Base-by-base conservation (phyloP, 2,888 invertebrate species). In the Tanytarsus gracilentus region DNA sequence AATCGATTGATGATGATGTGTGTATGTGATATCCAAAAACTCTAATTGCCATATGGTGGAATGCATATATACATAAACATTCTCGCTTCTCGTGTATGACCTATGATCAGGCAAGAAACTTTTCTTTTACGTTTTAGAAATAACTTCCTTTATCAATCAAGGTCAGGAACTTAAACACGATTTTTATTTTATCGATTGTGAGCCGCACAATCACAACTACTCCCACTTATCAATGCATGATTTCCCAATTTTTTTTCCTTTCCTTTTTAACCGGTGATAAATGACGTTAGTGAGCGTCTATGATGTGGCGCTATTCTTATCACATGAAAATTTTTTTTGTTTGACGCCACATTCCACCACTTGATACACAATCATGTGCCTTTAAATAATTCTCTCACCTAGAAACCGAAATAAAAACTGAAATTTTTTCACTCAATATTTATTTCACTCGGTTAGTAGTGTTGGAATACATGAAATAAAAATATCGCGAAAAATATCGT, bases 301-400 rank as follows among this genome's bases (percentile, higher is more conserved):
- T 44, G 44, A 44, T 21, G 40, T 40, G 40, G 44, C 44, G 44
- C 44, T 21, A 44, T 44, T 44, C 44, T 44, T 44, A 44, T 44
- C 44, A 21, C n/a, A 23, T 18, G 9, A 44, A 18, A 18, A 11
- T 23, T 44, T 14, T 44, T 44, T 44, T 44, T 44, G 44, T 44
- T 44, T 44, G 44, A 44, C 44, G 44, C 44, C 44, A 44, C 44
- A 44, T 44, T 44, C 21, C 21, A 36, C 36, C 16, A 14, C 36
- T 14, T 36, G n/a, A 44, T n/a, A n/a, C n/a, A n/a, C n/a, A 44
- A 44, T 44, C 44, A 44, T 44, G 44, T 44, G 44, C 21, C 40
- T 33, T 33, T n/a, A n/a, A n/a, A n/a, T n/a, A 2, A 11, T 5
- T 44, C 44, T 44, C 23, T 44, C 44, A 44, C 44, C 21, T 44